Evolutionary conservation across 2,888 invertebrate species (phyloP), one percentile per base, ranked within the genome.

Genomic region (Eupithecia centaureata): DNA sequence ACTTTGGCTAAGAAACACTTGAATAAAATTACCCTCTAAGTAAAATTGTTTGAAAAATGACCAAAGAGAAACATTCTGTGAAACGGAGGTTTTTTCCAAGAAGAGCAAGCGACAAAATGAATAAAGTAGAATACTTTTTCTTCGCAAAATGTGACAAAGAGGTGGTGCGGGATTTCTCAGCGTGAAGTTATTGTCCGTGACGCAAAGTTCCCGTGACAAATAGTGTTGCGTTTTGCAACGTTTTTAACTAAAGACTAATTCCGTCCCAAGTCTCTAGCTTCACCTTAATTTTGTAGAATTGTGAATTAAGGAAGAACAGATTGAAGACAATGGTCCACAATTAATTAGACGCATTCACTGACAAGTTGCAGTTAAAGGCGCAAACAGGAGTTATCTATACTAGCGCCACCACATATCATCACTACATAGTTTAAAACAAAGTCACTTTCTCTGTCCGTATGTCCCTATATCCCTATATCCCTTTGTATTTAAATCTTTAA

Each of bases 101-200:
- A 65, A 47, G 69, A 70, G 81, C 79, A 83, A 81, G 76, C 77
- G 82, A 81, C 82, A 83, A 87, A 89, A 88, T 84, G 85, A 88
- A 89, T 85, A 86, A 86, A 82, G 79, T 74, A 77, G 79, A 81
- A 80, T 80, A 85, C 83, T 86, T 89, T 89, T 90, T 86, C 89
- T 87, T 86, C 77, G 83, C 83, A 84, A 89, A 90, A 90, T 87
- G 85, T 89, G 86, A 91, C 87, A 90, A 90, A 88, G 87, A 86
- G 87, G 82, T 83, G 86, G 86, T 84, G 84, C 85, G 87, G 88
- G 89, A 90, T 87, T 89, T 89, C 85, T 86, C 87, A 86, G 83
- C 89, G 86, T 83, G 82, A 82, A 90, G 87, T 89, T 90, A 90
- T 90, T 89, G 87, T 89, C 86, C 81, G 85, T 85, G 89, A 89